A percentile compares a stretch with the other conserved stretches of the same genome.
phyloP scores from a whole-genome alignment of 2,113 vertebrate species.

The Onychorhynchus coronatus region DNA sequence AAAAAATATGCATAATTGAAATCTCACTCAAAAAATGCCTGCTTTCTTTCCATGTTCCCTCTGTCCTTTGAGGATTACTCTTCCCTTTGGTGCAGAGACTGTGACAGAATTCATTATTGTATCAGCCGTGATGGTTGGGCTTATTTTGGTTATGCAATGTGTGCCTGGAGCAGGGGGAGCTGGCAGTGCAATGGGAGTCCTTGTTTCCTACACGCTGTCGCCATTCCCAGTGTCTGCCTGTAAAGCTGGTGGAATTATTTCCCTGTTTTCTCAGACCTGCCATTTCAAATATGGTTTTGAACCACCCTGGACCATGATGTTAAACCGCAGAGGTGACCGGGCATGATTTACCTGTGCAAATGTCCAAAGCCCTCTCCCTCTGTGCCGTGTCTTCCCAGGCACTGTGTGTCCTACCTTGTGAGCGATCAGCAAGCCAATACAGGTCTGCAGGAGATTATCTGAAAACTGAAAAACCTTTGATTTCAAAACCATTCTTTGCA shows the following conservation, averaged over 20 bases:
- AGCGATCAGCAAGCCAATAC: not conserved
- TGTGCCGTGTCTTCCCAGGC: not conserved
- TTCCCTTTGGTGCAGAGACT: not conserved
- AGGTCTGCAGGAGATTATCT: not conserved
- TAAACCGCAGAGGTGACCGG: not conserved
- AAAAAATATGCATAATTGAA: not conserved
- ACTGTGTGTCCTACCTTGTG: not conserved
- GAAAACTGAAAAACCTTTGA: not conserved
- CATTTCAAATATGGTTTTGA: not conserved
- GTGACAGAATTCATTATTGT: conserved; percentile 26
- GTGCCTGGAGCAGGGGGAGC: not conserved
- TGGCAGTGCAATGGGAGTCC: not conserved
- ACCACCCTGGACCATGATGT: not conserved
- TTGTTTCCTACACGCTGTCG: fast-evolving
- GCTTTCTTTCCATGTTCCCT: not conserved
- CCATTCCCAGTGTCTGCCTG: not conserved
- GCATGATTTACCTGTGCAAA: not conserved
- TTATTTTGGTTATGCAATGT: conserved; percentile 33
- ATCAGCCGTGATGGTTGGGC: conserved; percentile 7
- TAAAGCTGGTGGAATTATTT: not conserved
- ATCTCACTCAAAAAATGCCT: not conserved
- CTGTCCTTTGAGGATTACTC: not conserved
- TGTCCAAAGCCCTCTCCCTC: not conserved
- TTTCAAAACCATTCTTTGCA: not conserved
- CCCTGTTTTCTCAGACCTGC: not conserved